Base-by-base conservation (phyloP, 2,888 invertebrate genomes). In the Torymus tubicola region DNA sequence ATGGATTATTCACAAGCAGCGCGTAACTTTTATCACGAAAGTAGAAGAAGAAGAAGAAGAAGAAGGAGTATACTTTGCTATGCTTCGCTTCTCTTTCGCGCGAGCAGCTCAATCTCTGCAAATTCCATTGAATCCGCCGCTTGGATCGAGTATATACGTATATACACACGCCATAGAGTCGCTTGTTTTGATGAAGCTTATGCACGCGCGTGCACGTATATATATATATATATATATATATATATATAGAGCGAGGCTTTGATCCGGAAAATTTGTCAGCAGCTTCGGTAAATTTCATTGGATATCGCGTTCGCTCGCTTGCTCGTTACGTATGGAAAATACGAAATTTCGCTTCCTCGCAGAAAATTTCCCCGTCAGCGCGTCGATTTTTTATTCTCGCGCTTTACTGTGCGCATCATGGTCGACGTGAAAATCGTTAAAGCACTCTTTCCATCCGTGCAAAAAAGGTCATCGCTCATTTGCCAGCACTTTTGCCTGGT, bases 271-370 rank as follows among this genome's bases (percentile, higher is more conserved):
- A 65, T 65, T 65, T 52, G 13, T 52, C 18, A 52, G 18, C 16
- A n/a, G 21, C 64, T 50, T 42, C 65, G 18, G 52, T 65, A 65
- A 65, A 65, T 65, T 52, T 65, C 16, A 52, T 65, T 65, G 52
- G 65, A 4, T 65, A 18, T 52, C 55, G 55, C 55, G 42, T 42
- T 42, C 42, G 42, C 42, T 42, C 42, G 42, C 42, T 42, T 16
- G 31, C 16, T 70, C 42, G 57, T 70, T 70, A 58, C 8, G 58
- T 70, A 70, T 70, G 70, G 42, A 42, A 70, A 70, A 70, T 70
- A 58, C 16, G n/a, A 70, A 69, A 69, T 58, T n/a, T 70, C 58
- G 31, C 14, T 42, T 42, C 42, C 42, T 42, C 42, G 42, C 42
- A 42, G 42, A 8, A 42, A 42, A 42, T 42, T 42, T 8, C 42